Base-by-base conservation (phyloP, 2,113 vertebrate genomes). In the Oryzias melastigma region DNA sequence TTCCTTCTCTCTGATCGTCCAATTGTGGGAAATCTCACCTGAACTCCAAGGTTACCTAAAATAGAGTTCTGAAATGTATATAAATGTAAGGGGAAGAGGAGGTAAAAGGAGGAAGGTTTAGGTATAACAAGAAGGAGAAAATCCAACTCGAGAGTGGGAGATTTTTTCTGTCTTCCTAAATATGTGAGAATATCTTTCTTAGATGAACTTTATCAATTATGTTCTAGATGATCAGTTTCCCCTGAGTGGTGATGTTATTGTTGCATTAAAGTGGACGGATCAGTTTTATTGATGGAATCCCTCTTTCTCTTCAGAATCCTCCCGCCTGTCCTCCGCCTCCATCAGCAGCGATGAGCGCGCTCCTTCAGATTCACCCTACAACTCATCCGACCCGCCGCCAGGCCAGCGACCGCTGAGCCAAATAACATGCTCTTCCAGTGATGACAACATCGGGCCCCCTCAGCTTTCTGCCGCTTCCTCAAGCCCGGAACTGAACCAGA, bases 261-360 rank as follows among this genome's bases (percentile, higher is more conserved):
- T 12, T 35, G 35, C 35, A 35, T 35, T 35, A 12, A 10, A 35
- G 29, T 8, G 10, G 8, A 35, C 3, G 8, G 10, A 35, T 35
- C 20, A 8, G 4, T 60, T 40, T 13, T 14, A 10, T 12, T 63
- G 20, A 57, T 35, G 18, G 29, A 3, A 16, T 58, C 16, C 29
- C 58, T 22, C 27, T 19, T 18, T n/a, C 1, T 56, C 58, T 68
- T 17, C 68, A 93, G 92, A 91, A 55, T 87, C 73, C 5, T 71
- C 73, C 46, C 89, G 88, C 78, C 88, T 92, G 62, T 89, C 91
- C 7, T 81, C 73, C 4, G 65, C 77, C 58, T 85, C 82, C 43
- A 55, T 83, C 56, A 86, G 90, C 41, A 90, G 92, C 67, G 76
- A 94, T 94, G 94, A 92, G 50, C 88, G 84, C n/a, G 89, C 93